Percentiles rank a stretch among this genome's conserved stretches.
Conservation (phyloP, 2,113 vertebrate species). For the Embiotoca jacksoni region DNA sequence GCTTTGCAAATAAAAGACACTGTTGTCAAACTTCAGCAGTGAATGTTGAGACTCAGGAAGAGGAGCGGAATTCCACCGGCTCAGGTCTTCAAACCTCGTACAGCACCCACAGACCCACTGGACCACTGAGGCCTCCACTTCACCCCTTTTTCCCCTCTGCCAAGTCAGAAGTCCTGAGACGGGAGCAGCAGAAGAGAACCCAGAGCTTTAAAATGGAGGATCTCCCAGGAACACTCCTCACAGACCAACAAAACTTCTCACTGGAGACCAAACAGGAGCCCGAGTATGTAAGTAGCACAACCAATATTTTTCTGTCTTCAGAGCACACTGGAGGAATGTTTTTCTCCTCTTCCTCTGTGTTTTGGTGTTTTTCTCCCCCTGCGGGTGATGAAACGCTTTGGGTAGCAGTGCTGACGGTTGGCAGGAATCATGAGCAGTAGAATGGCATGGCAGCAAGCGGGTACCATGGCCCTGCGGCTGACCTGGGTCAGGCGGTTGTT, state of each 20-base stretch:
- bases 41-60: slow-evolving; percentile 84
- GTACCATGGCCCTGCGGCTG: slow-evolving; percentile 78
- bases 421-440: slow-evolving; percentile 65
- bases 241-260: slow-evolving; percentile 92
- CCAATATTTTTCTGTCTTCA: slow-evolving; percentile 58
- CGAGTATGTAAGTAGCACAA: slow-evolving; percentile 90
- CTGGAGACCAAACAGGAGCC: slow-evolving; percentile 90
- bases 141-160: slow-evolving; percentile 73
- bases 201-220: slow-evolving; percentile 90
- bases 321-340: slow-evolving; percentile 70
- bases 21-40: slow-evolving; percentile 74
- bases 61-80: slow-evolving; percentile 80
- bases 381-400: slow-evolving; percentile 76
- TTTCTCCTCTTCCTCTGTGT: slow-evolving; percentile 72
- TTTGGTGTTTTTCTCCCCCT: slow-evolving; percentile 74
- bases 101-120: slow-evolving; percentile 81
- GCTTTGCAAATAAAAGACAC: slow-evolving; percentile 1
- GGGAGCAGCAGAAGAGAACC: slow-evolving; percentile 88
- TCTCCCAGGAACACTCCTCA: slow-evolving; percentile 84
- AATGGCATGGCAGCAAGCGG: slow-evolving; percentile 72
- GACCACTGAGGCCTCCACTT: slow-evolving; percentile 66
- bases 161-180: slow-evolving; percentile 88
- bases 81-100: slow-evolving; percentile 74
- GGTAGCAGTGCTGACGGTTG: slow-evolving; percentile 70
- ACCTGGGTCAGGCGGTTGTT: slow-evolving; percentile 82